Evolutionary conservation across 2,797 vertebrate genomes (phyloP).

Genomic region (Brachyalestes nurse): DNA sequence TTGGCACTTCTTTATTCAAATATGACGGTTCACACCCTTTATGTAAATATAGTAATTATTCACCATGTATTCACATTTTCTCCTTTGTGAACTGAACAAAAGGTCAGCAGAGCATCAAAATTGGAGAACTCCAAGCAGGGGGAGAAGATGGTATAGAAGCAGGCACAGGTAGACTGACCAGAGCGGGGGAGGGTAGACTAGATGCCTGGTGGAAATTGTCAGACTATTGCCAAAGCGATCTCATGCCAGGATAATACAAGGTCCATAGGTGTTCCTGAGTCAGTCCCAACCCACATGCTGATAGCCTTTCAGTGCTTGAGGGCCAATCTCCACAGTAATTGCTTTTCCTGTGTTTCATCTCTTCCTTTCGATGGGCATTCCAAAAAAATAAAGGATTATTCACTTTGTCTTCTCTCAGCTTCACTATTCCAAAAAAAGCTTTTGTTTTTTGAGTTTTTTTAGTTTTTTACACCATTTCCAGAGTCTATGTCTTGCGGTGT

Average conservation of each 20-base stretch:
- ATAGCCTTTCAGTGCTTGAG: constrained; percentile 90
- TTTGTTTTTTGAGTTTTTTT: too few relatives aligned
- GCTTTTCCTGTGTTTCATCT: constrained; percentile 77
- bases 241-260: constrained; percentile 92
- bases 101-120: constrained; percentile 47
- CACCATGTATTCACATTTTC: constrained; percentile 16
- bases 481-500: constrained; percentile 12
- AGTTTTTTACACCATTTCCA: constrained; percentile 10
- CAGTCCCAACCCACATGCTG: constrained; percentile 92
- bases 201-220: constrained; percentile 89
- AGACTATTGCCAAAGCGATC: constrained; percentile 87
- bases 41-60: constrained; percentile 11
- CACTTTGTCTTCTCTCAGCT: constrained; percentile 45
- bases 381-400: constrained; percentile 64
- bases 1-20: background rate
- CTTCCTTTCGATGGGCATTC: constrained; percentile 61
- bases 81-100: constrained; percentile 22
- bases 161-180: constrained; percentile 80
- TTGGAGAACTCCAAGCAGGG: constrained; percentile 63
- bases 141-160: constrained; percentile 79
- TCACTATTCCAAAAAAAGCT: constrained; percentile 59
- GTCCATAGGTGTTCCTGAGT: constrained; percentile 92
- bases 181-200: constrained; percentile 82
- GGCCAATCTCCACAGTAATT: constrained; percentile 90
- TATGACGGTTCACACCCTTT: background rate